phyloP scores from a whole-genome alignment of 2,113 vertebrate genomes.

The Tenrec ecaudatus region DNA sequence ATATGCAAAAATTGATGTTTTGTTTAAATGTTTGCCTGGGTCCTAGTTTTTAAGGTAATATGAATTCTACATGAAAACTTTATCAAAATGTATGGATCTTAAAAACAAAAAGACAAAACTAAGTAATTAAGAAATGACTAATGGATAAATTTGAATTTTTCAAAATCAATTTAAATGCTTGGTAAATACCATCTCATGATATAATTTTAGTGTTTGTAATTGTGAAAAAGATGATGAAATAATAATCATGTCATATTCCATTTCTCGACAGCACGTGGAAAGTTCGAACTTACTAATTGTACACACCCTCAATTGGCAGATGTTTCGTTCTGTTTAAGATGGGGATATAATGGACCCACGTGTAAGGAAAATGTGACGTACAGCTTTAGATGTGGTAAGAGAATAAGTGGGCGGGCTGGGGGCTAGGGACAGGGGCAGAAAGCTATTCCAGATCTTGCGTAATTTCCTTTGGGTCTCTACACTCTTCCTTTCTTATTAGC shows the following conservation, averaged over 20 bases:
- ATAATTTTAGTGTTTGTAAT: not conserved
- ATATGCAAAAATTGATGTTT: not conserved
- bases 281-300: accelerated
- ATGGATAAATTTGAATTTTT: not conserved
- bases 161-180: not conserved
- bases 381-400: not conserved
- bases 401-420: not conserved
- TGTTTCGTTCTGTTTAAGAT: not conserved
- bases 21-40: not conserved
- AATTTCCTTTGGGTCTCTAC: no score
- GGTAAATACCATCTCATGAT: not conserved
- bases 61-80: not conserved
- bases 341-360: accelerated
- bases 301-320: accelerated
- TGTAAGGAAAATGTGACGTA: accelerated
- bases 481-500: accelerated
- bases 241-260: not conserved
- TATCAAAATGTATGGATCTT: not conserved
- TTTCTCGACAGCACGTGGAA: not conserved
- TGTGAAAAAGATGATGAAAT: not conserved
- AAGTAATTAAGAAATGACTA: not conserved
- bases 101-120: not conserved
- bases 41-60: not conserved
- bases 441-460: not conserved
- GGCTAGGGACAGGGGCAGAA: not conserved